Evolutionary conservation across 2,888 invertebrate species (phyloP).

Genomic region (Julus scanicus): DNA sequence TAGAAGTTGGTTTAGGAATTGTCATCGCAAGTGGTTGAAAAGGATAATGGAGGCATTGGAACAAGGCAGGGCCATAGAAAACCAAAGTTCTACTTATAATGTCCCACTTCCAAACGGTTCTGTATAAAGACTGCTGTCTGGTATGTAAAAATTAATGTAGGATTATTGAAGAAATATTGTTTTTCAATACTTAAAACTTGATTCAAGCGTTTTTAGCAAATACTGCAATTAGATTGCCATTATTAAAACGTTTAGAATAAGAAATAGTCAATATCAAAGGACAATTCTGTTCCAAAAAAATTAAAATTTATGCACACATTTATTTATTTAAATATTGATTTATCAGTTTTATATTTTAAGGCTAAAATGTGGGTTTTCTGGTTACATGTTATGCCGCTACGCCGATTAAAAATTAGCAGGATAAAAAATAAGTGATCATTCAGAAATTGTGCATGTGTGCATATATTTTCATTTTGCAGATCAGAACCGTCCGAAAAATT

Average conservation of each 20-base stretch:
- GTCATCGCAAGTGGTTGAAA: conserved; percentile 1
- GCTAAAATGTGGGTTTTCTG: too few species aligned
- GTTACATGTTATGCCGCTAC: background rate
- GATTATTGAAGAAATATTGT: background rate
- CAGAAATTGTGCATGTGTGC: too few species aligned
- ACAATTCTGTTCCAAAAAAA: too few species aligned
- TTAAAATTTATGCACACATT: too few species aligned
- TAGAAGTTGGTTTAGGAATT: conserved; percentile 41
- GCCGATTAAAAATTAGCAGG: too few species aligned
- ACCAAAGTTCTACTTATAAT: conserved; percentile 16
- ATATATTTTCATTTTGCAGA: too few species aligned
- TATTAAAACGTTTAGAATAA: too few species aligned
- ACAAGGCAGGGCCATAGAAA: conserved; percentile 16
- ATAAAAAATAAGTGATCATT: too few species aligned
- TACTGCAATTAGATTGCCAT: background rate
- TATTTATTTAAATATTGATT: too few species aligned
- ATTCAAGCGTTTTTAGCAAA: background rate
- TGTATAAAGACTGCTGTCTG: background rate
- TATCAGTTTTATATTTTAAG: too few species aligned
- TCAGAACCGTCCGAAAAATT: background rate
- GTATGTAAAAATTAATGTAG: background rate
- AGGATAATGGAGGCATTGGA: background rate
- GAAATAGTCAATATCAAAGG: too few species aligned
- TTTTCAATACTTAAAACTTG: too few species aligned
- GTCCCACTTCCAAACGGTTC: conserved; percentile 23